Percentiles rank a stretch among this genome's conserved stretches.
These are phyloP conservation scores for Synergus laeviventris DNA, from an alignment of 2,888 invertebrate species.

Conservation along the genomic window DNA sequence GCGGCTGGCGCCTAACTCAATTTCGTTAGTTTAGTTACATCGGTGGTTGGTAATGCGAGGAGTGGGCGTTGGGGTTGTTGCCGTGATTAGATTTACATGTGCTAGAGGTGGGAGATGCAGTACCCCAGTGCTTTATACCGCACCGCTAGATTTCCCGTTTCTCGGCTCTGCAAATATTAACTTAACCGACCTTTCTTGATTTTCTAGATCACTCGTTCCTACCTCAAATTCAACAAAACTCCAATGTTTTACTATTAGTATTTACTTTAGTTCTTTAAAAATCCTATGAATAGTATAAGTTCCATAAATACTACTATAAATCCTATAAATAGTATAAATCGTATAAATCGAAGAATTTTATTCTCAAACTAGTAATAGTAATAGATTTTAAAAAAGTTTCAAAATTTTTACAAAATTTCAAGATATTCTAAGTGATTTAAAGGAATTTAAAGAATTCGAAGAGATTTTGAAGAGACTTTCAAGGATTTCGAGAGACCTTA, in stretches of 20 bases:
- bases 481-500: too few species aligned
- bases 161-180: constrained; percentile 67
- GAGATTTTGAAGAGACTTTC: too few species aligned
- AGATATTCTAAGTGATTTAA: too few species aligned
- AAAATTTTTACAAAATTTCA: too few species aligned
- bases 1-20: constrained; percentile 71
- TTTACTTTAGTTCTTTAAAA: background rate
- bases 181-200: constrained; percentile 54
- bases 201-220: constrained; percentile 41
- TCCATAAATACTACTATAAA: too few species aligned
- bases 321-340: too few species aligned
- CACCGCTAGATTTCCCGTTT: constrained; percentile 32
- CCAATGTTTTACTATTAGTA: background rate
- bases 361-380: too few species aligned
- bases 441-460: too few species aligned
- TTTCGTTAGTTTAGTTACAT: constrained; percentile 76
- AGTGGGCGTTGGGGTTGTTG: constrained; percentile 66
- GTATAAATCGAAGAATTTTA: too few species aligned
- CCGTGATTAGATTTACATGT: constrained; percentile 76
- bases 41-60: constrained; percentile 71
- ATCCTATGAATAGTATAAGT: too few species aligned
- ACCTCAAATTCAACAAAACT: constrained; percentile 45
- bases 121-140: constrained; percentile 22
- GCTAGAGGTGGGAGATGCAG: constrained; percentile 42
- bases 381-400: too few species aligned